Evolutionary conservation across 2,113 vertebrate species (phyloP).

Genomic region (Corydoras sp.): DNA sequence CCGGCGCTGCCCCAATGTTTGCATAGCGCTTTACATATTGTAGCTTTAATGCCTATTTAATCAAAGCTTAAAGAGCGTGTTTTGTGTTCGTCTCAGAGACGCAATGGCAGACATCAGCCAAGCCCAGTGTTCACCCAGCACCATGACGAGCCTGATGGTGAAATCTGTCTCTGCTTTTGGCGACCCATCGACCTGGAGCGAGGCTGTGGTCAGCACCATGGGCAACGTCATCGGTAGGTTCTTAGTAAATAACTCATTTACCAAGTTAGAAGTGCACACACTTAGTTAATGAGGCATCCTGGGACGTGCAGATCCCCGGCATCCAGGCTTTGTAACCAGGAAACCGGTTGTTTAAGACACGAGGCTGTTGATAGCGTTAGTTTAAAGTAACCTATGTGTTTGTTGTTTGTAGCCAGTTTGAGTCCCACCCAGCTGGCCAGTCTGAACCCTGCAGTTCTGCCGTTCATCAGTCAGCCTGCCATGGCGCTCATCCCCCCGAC

Average conservation of each 20-base stretch:
- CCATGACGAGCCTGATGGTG: background rate
- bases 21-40: background rate
- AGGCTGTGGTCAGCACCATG: background rate
- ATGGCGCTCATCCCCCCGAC: slow-evolving; percentile 51
- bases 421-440: slow-evolving; percentile 43
- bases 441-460: slow-evolving; percentile 44
- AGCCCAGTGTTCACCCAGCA: background rate
- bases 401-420: slow-evolving; percentile 52
- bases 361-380: background rate
- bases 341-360: background rate
- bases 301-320: no score
- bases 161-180: background rate
- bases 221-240: background rate
- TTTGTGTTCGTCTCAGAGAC: background rate
- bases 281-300: no score
- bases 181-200: background rate
- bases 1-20: background rate
- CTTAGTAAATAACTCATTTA: background rate
- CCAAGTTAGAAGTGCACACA: background rate
- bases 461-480: slow-evolving; percentile 42
- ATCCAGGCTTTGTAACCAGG: background rate
- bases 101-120: background rate
- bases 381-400: background rate
- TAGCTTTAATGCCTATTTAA: background rate
- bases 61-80: background rate